Evolutionary conservation across 1,140 invertebrate genomes (phyloP), one percentile per base, ranked within the genome.

Genomic region (Macrostomum lignano): DNA sequence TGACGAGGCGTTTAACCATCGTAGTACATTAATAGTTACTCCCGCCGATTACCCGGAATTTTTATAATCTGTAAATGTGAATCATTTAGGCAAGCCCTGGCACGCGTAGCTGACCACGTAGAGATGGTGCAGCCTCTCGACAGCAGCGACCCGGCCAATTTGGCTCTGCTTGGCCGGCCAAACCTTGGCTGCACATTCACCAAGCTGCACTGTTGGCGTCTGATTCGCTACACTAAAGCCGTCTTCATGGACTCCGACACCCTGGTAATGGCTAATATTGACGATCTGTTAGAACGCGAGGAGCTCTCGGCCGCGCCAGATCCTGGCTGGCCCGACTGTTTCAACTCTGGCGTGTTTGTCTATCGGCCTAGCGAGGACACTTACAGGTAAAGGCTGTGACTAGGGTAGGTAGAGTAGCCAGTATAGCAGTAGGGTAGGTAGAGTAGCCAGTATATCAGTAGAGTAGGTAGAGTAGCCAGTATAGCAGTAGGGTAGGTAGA

Each of bases 311-410:
- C 59, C 19, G 55, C 55, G 2, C 52, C 54, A 4, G 58, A 62
- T 44, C 44, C 54, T 30, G 58, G 58, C 11, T 62, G 59, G 59
- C 59, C 59, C 6, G 59, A 62, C 40, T 62, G 58, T 38, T 61
- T 62, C 39, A 62, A 61, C 37, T 55, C 51, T 10, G 59, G 59
- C 15, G 53, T 61, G 17, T 62, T 60, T 44, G 58, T 62, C 0
- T 58, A 48, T 36, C 38, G 28, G 26, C 59, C 59, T 7, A 53
- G 47, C 13, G 36, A 47, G 31, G 44, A 50, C 24, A 62, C 56
- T n/a, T 62, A 33, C 17, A n/a, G 64, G 67, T 34, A 33, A n/a
- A n/a, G n/a, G n/a, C n/a, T n/a, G n/a, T n/a, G n/a, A n/a, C n/a
- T n/a, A n/a, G n/a, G n/a, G n/a, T n/a, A n/a, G n/a, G n/a, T n/a